Evolutionary conservation across 2,888 invertebrate species (phyloP), one percentile per base, ranked within the genome.

Genomic region (Labia minor): DNA sequence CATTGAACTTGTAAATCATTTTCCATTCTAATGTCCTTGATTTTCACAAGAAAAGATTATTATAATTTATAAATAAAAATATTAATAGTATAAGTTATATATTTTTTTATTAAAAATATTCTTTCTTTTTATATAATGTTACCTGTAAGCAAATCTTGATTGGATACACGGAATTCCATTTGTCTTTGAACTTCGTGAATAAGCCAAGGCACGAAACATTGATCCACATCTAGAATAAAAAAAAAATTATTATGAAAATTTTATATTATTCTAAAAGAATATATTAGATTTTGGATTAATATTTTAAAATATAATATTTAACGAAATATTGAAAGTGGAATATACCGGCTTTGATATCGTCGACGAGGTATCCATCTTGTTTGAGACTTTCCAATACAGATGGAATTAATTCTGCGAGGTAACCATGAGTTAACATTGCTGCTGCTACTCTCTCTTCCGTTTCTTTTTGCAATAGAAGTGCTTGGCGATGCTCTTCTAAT

Each of bases 171-270:
- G 69, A 86, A 86, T 73, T 90, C 87, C 74, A 95, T 83, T 79
- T 93, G 91, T 69, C 83, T 81, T 65, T 88, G 86, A 64, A 94
- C 92, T 77, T 90, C 88, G 66, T 84, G 83, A 79, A 90, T 86
- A 71, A 95, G 79, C 94, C 93, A 94, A 65, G 93, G 92, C 82
- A 91, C 85, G 79, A 92, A 90, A 66, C 87, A 85, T 72, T 90
- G 86, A 73, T 90, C 88, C 37, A 89, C 83, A 68, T 88, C 89
- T 86, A 80, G 72, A 75, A 77, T 76, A 73, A 77, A 77, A 73
- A 77, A 79, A 61, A 1, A n/a, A 65, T n/a, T n/a, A 19, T 1
- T n/a, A n/a, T n/a, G 26, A 26, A 26, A 6, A 26, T 26, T 6
- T 6, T 26, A 26, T 26, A 26, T 26, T 26, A 6, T 26, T 26